Evolutionary conservation across 1,140 invertebrate genomes (phyloP).

Genomic region (Camponotus vicinus): DNA sequence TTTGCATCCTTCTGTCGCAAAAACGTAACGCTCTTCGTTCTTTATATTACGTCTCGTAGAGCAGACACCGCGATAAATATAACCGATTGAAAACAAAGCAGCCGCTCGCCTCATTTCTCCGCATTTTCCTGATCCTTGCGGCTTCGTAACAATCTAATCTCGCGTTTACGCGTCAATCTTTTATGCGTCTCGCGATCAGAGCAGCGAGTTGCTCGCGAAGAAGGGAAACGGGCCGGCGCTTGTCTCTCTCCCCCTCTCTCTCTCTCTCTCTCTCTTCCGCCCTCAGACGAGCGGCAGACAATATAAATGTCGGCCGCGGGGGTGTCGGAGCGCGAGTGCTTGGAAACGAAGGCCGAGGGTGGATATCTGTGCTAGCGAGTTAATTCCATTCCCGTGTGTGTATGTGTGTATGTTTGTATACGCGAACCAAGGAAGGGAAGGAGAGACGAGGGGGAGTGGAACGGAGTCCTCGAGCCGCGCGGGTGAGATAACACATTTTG

Average conservation of each 20-base stretch:
- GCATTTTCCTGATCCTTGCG: not conserved
- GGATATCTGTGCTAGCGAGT: conserved; percentile 84
- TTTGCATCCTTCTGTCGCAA: not conserved
- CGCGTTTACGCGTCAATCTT: conserved; percentile 35
- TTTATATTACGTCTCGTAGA: not conserved
- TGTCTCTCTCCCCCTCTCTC: conserved; percentile 25
- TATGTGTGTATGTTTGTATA: conserved; percentile 36
- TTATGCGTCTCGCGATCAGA: conserved; percentile 6
- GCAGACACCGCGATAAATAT: conserved; percentile 15
- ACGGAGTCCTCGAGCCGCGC: conserved; percentile 69
- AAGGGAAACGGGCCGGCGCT: conserved; percentile 19
- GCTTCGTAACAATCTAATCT: conserved; percentile 7
- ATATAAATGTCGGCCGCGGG: conserved; percentile 79
- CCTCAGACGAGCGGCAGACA: conserved; percentile 77
- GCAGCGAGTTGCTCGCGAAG: not conserved
- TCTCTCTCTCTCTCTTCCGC: conserved; percentile 41
- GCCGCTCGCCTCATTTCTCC: conserved; percentile 3
- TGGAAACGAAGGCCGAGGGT: conserved; percentile 73
- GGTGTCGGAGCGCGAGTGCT: conserved; percentile 39
- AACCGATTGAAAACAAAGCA: conserved; percentile 23
- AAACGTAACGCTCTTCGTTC: conserved; percentile 29
- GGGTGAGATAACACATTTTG: conserved; percentile 77
- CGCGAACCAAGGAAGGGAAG: conserved; percentile 47
- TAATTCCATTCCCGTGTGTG: conserved; percentile 82
- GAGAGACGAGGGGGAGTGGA: conserved; percentile 45